Percentiles rank a stretch among this genome's conserved stretches.
phyloP scores from a whole-genome alignment of 2,113 vertebrate species.

The Clarias macrocephalus region DNA sequence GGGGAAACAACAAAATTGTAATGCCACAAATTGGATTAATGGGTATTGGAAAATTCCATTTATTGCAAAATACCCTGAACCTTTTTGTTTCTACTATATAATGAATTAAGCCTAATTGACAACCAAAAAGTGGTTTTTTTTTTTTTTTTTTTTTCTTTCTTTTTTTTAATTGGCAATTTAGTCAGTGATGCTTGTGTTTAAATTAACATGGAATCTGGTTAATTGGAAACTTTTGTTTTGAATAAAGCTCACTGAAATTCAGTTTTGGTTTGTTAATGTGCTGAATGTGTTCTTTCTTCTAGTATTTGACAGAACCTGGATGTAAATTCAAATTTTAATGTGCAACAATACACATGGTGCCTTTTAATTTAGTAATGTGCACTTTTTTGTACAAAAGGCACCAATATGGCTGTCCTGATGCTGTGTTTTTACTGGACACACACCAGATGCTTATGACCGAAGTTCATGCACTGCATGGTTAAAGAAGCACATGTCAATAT shows the following conservation, averaged over 20 bases:
- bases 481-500: too few species aligned
- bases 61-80: slow-evolving; percentile 59
- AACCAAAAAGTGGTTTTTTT: background rate
- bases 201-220: slow-evolving; percentile 58
- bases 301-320: background rate
- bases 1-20: slow-evolving; percentile 43
- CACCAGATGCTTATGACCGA: too few species aligned
- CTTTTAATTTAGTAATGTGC: too few species aligned
- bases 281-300: background rate
- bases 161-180: slow-evolving; percentile 61
- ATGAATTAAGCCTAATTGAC: slow-evolving; percentile 21
- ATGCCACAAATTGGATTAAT: slow-evolving; percentile 48
- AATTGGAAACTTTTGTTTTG: slow-evolving; percentile 66
- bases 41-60: slow-evolving; percentile 51
- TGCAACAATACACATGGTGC: too few species aligned
- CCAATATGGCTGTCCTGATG: too few species aligned
- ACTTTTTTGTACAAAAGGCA: too few species aligned
- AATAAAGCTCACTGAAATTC: slow-evolving; percentile 82
- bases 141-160: background rate
- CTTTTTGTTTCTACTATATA: background rate
- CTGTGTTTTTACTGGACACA: too few species aligned
- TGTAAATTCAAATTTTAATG: too few species aligned
- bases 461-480: too few species aligned
- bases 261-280: slow-evolving; percentile 1
- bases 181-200: slow-evolving; percentile 72